These are phyloP conservation scores for Microcebus tavaratra DNA, from an alignment of 2,113 vertebrate species.

Conservation along the genomic window DNA sequence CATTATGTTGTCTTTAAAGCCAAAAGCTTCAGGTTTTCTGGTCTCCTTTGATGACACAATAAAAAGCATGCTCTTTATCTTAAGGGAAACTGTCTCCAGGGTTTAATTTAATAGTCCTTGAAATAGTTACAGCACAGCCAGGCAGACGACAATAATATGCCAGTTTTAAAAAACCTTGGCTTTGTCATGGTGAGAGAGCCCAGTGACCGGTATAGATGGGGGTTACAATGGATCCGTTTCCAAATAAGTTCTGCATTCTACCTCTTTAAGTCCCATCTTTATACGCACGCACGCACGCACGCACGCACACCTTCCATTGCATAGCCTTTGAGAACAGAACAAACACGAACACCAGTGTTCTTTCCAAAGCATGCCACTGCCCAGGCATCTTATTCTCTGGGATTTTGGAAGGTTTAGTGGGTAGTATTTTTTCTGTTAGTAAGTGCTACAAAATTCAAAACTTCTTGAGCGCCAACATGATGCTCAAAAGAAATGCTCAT, in stretches of 20 bases:
- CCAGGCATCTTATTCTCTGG: neutral
- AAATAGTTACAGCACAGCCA: slow-evolving; percentile 73
- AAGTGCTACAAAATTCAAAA: neutral
- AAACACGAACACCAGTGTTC: neutral
- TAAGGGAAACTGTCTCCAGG: slow-evolving; percentile 71
- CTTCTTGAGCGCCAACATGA: neutral
- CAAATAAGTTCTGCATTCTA: neutral
- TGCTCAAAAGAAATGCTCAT: neutral
- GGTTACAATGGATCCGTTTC: neutral
- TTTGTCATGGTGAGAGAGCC: slow-evolving; percentile 52
- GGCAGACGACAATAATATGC: slow-evolving; percentile 65
- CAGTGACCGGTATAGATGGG: neutral
- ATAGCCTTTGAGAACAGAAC: neutral
- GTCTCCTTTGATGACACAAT: slow-evolving; percentile 78
- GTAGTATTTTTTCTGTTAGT: neutral
- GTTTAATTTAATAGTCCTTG: slow-evolving; percentile 78
- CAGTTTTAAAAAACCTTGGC: slow-evolving; percentile 63
- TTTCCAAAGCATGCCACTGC: neutral
- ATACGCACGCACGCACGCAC: neutral
- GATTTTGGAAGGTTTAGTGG: neutral
- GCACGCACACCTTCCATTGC: too few species aligned
- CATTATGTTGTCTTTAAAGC: slow-evolving; percentile 83
- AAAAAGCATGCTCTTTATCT: slow-evolving; percentile 78
- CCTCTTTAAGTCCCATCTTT: neutral
- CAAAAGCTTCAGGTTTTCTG: slow-evolving; percentile 76